These are phyloP conservation scores for Penaeus japonicus DNA, from an alignment of 1,140 invertebrate species.

Conservation along the genomic window DNA sequence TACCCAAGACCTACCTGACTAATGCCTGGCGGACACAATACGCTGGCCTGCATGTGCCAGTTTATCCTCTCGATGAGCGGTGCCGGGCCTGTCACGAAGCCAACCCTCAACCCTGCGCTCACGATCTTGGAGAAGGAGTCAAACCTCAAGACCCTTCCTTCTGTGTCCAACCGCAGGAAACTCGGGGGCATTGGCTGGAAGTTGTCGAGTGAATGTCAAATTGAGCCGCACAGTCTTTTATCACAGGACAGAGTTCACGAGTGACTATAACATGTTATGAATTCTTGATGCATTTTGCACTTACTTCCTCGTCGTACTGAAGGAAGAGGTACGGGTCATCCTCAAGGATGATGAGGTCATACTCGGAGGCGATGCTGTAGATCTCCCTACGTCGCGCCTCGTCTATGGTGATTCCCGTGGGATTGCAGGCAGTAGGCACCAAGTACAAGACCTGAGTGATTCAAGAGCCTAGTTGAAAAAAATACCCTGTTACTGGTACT, in stretches of 20 bases:
- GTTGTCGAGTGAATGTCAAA: neutral
- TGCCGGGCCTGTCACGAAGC: conserved; percentile 75
- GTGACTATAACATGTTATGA: neutral
- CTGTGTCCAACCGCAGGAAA: conserved; percentile 13
- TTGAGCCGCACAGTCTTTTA: neutral
- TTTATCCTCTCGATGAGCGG: conserved; percentile 72
- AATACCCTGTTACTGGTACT: neutral
- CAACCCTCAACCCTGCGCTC: conserved; percentile 74
- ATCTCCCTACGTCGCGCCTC: conserved; percentile 74
- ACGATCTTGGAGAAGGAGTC: conserved; percentile 84
- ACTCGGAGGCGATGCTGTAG: conserved; percentile 77
- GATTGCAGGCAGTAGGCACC: conserved; percentile 75
- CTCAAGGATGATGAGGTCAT: conserved; percentile 80
- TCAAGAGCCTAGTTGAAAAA: neutral
- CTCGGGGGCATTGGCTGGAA: neutral
- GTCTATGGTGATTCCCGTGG: conserved; percentile 74
- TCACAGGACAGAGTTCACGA: neutral
- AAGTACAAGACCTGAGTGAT: conserved; percentile 68
- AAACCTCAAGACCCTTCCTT: conserved; percentile 65
- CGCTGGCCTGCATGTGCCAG: conserved; percentile 69
- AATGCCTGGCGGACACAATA: conserved; percentile 67
- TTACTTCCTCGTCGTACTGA: conserved; percentile 70
- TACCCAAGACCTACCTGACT: conserved; percentile 71
- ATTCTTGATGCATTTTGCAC: neutral
- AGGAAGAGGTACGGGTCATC: conserved; percentile 84